These are phyloP conservation scores for Drosophila neotestacea DNA, from an alignment of 2,888 invertebrate species.

Conservation along the genomic window DNA sequence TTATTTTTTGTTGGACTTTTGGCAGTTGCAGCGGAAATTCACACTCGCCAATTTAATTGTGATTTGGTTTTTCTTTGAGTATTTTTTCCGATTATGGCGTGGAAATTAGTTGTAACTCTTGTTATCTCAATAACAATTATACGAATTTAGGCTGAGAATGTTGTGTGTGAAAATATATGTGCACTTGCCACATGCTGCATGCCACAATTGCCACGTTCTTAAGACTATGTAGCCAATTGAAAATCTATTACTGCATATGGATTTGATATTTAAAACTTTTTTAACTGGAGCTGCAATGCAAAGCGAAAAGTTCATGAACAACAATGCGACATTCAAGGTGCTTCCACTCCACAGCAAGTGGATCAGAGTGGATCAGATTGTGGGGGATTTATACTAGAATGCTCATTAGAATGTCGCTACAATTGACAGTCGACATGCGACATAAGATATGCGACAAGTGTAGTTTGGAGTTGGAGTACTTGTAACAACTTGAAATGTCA, in stretches of 20 bases:
- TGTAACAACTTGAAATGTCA: constrained; percentile 48
- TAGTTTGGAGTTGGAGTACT: constrained; percentile 38
- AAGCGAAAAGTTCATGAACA: constrained; percentile 70
- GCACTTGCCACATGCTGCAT: constrained; percentile 6
- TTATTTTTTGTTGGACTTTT: constrained; percentile 20
- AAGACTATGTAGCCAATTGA: constrained; percentile 12
- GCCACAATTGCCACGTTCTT: constrained; percentile 1
- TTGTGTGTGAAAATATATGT: constrained; percentile 12
- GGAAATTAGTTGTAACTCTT: constrained; percentile 59
- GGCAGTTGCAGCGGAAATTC: constrained; percentile 73
- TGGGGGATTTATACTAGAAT: background rate
- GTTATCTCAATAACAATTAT: constrained; percentile 46
- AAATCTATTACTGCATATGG: constrained; percentile 37
- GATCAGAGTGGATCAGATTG: background rate
- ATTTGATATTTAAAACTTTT: constrained; percentile 64
- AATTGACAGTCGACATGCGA: constrained; percentile 58
- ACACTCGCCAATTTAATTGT: constrained; percentile 74
- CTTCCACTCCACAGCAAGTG: constrained; percentile 50
- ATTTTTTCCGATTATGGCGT: constrained; percentile 36
- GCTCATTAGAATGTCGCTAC: constrained; percentile 72
- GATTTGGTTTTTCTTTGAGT: constrained; percentile 8
- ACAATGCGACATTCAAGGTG: constrained; percentile 49
- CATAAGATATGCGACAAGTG: constrained; percentile 39
- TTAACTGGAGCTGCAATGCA: constrained; percentile 37
- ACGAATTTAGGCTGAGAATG: constrained; percentile 42